Base-by-base conservation (phyloP, 2,888 invertebrate genomes). In the Ormyrus nitidulus region DNA sequence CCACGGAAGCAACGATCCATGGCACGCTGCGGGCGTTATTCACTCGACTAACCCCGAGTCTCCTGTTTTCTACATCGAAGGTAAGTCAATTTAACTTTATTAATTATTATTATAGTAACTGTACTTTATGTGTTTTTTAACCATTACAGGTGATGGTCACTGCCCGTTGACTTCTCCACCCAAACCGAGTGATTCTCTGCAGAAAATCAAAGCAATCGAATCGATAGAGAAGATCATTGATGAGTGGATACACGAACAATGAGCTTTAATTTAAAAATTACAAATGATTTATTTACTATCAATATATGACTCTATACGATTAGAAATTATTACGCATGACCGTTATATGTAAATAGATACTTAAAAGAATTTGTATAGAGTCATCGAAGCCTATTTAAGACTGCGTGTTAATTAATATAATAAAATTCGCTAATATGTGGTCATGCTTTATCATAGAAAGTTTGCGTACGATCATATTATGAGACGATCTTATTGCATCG, bases 161-260 rank as follows among this genome's bases (percentile, higher is more conserved):
- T 98, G 98, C 90, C 97, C 97, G 0, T 95, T 97, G 88, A 97
- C 98, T 97, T 98, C 97, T 88, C 96, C 97, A 46, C 91, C 93
- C 4, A 7, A 10, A 3, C 1, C 4, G 0, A 4, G 5, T 8
- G 61, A 72, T 13, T 19, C 58, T 10, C 19, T 49, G 9, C 9
- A 9, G n/a, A 56, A 48, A 70, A 58, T 58, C 10, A 46, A 68
- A 34, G 53, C 53, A 6, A 66, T 51, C 9, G 6, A 5, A 49
- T 8, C 19, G 19, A 8, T 68, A 34, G 53, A 34, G 19, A 51
- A 51, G 0, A 4, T 51, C 5, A 11, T 61, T 8, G 8, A 61
- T 4, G 11, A 11, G 34, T 71, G 71, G 61, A 51, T 71, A 19
- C 4, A 46, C 0, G 64, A 64, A 64, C 5, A 10, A 48, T 64